Evolutionary conservation across 2,888 invertebrate genomes (phyloP).

Genomic region (Villa cingulata): DNA sequence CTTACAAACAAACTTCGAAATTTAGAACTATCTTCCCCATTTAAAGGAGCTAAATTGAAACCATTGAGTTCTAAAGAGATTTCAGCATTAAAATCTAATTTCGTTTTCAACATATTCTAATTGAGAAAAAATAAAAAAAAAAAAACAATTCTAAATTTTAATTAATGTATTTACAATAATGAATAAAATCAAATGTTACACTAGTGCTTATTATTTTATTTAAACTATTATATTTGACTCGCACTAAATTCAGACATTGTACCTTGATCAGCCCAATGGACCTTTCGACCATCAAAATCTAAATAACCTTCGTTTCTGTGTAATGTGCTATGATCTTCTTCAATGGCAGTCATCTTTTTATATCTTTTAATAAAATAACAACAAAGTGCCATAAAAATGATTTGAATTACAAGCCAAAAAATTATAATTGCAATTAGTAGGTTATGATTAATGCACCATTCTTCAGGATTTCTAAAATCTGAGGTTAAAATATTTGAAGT

Average conservation of each 20-base stretch:
- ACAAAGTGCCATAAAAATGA: conserved; percentile 41
- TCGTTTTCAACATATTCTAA: conserved; percentile 17
- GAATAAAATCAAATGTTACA: no score
- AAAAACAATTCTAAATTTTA: no score
- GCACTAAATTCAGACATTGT: background rate
- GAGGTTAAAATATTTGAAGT: conserved; percentile 6
- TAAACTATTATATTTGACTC: background rate
- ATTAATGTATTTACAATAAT: no score
- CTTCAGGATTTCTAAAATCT: conserved; percentile 15
- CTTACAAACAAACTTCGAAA: conserved; percentile 32
- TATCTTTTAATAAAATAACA: conserved; percentile 42
- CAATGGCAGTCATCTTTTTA: conserved; percentile 37
- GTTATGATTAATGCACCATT: conserved; percentile 49
- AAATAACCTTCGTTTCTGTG: conserved; percentile 45
- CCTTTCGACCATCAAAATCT: conserved; percentile 52
- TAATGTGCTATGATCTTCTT: conserved; percentile 35
- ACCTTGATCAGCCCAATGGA: conserved; percentile 53
- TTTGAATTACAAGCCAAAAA: conserved; percentile 45
- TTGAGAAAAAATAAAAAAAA: no score
- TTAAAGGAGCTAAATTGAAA: conserved; percentile 30
- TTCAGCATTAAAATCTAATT: conserved; percentile 24
- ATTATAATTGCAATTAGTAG: conserved; percentile 50
- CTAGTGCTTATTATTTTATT: background rate
- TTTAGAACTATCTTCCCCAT: conserved; percentile 28
- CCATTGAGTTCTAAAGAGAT: conserved; percentile 29